Conservation (phyloP, 2,797 vertebrate genomes). For the Typhlichthys subterraneus region DNA sequence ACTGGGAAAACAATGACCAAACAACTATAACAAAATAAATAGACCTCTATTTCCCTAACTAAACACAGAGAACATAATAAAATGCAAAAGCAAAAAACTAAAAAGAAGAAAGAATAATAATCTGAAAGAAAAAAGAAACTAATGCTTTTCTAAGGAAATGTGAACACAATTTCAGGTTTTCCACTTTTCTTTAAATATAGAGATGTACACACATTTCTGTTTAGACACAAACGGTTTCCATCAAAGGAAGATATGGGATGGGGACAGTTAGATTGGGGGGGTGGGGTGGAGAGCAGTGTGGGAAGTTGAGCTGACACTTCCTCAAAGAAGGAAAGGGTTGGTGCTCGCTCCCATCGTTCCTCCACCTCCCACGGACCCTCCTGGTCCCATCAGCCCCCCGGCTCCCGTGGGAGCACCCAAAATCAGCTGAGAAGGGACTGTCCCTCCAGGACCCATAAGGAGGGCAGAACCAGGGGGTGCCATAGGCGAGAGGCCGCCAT, state of each 20-base stretch:
- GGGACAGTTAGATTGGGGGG: slow-evolving; percentile 20
- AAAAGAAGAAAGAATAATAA: slow-evolving; percentile 29
- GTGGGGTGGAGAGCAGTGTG: slow-evolving; percentile 52
- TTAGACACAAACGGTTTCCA: slow-evolving; percentile 69
- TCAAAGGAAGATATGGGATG: slow-evolving; percentile 26
- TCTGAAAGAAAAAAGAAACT: slow-evolving; percentile 51
- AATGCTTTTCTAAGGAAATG: slow-evolving; percentile 70
- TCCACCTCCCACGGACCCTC: slow-evolving; percentile 74
- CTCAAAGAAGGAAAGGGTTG: slow-evolving; percentile 87
- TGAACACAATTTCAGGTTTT: slow-evolving; percentile 55
- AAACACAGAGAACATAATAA: slow-evolving; percentile 72
- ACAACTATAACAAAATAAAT: slow-evolving; percentile 73
- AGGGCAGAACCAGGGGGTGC: slow-evolving; percentile 68
- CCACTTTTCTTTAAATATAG: slow-evolving; percentile 76
- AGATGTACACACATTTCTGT: slow-evolving; percentile 75
- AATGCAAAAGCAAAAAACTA: slow-evolving; percentile 31
- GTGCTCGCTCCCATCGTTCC: slow-evolving; percentile 79
- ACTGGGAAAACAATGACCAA: slow-evolving; percentile 46
- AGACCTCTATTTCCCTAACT: slow-evolving; percentile 64
- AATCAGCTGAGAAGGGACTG: slow-evolving; percentile 75
- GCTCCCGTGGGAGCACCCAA: slow-evolving; percentile 76
- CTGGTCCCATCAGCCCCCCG: slow-evolving; percentile 76
- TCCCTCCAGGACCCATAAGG: slow-evolving; percentile 67
- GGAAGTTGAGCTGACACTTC: slow-evolving; percentile 59
- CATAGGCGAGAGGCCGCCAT: slow-evolving; percentile 80